phyloP scores from a whole-genome alignment of 2,113 vertebrate species.

The Hippolais icterina region DNA sequence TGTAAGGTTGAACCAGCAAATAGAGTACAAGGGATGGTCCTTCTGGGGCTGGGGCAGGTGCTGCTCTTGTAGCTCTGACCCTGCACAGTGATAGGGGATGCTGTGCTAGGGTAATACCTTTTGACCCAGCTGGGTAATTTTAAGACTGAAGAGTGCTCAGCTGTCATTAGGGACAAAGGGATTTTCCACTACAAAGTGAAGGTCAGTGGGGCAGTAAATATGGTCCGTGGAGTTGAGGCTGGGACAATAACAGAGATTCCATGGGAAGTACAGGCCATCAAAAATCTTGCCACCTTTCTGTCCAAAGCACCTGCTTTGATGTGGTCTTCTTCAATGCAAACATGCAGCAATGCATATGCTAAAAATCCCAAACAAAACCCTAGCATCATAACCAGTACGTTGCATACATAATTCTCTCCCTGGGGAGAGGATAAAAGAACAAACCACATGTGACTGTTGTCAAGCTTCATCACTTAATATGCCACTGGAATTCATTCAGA shows the following conservation, averaged over 20 bases:
- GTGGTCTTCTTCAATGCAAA: neutral
- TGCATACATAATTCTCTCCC: constrained; percentile 45
- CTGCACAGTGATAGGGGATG: too few species aligned
- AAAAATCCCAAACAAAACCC: neutral
- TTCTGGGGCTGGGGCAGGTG: neutral
- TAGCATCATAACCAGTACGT: constrained; percentile 1
- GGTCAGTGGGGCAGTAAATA: neutral
- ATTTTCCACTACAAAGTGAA: neutral
- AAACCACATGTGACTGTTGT: constrained; percentile 44
- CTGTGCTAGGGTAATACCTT: neutral
- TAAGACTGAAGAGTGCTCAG: neutral
- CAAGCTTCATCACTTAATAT: constrained; percentile 44
- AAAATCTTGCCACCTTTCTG: neutral
- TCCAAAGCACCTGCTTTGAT: neutral
- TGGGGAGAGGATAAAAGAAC: constrained; percentile 55
- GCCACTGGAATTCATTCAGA: constrained; percentile 41
- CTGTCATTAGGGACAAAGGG: neutral
- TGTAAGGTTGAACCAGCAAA: neutral
- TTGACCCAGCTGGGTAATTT: neutral
- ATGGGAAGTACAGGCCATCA: neutral
- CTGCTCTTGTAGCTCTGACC: neutral
- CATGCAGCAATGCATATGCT: neutral
- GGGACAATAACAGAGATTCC: neutral
- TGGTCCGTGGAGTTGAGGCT: accelerated
- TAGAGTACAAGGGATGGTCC: neutral